phyloP scores from a whole-genome alignment of 2,888 invertebrate genomes.

The Ommatoiulus sabulosus region DNA sequence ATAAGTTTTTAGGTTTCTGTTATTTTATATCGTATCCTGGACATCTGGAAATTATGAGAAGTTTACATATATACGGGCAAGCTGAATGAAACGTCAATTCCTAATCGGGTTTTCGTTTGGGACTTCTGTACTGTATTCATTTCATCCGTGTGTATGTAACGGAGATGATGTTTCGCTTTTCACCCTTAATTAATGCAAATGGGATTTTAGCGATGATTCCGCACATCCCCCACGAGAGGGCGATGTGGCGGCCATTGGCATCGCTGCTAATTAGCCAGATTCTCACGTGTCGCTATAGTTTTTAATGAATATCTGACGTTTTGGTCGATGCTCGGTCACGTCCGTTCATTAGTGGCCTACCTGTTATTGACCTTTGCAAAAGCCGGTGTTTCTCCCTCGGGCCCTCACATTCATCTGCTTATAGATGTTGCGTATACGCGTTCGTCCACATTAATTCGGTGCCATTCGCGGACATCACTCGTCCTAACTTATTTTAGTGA shows the following conservation, averaged over 20 bases:
- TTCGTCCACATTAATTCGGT: not conserved
- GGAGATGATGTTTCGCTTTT: not conserved
- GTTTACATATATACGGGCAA: too few relatives aligned
- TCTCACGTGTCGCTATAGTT: not conserved
- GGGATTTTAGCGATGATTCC: not conserved
- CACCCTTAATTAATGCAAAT: slow-evolving; percentile 8
- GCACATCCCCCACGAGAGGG: not conserved
- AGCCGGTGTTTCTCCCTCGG: not conserved
- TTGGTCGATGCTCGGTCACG: not conserved
- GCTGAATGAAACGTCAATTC: not conserved
- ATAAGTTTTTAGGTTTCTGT: too few relatives aligned
- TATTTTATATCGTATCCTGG: too few relatives aligned
- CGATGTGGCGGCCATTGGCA: not conserved
- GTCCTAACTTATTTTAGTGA: not conserved
- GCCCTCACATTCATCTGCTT: not conserved
- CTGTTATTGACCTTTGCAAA: not conserved
- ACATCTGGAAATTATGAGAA: too few relatives aligned
- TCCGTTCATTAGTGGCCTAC: not conserved
- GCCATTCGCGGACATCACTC: not conserved
- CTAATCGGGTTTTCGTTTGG: not conserved
- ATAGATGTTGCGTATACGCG: not conserved
- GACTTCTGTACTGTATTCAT: not conserved
- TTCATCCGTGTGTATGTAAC: not conserved
- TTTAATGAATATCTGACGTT: not conserved
- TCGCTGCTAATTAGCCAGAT: not conserved